A percentile compares a stretch with the other conserved stretches of the same genome.
Conservation (phyloP, 2,888 invertebrate species). For the Osmoderma eremita region DNA sequence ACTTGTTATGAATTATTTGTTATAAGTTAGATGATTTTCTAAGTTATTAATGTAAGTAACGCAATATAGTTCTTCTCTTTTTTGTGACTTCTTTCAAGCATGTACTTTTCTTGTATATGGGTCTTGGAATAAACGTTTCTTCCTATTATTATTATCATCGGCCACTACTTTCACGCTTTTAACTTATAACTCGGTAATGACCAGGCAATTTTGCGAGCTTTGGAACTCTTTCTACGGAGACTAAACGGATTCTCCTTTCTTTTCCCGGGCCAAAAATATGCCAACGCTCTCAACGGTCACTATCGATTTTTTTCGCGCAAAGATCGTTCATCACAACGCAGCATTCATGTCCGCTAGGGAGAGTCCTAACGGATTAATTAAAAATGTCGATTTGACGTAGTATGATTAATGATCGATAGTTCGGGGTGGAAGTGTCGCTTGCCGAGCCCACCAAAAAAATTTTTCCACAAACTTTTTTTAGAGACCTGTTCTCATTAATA, state of each 20-base stretch:
- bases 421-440: not conserved
- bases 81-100: too few relatives aligned
- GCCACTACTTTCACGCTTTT: too few relatives aligned
- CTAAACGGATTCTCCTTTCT: conserved; percentile 10
- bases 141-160: too few relatives aligned
- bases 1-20: too few relatives aligned
- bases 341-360: conserved; percentile 13
- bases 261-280: conserved; percentile 11
- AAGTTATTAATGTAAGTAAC: too few relatives aligned
- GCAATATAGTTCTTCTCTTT: too few relatives aligned
- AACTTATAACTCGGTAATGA: conserved; percentile 32
- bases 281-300: conserved; percentile 9
- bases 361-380: conserved; percentile 31
- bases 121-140: too few relatives aligned
- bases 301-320: conserved; percentile 12
- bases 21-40: too few relatives aligned
- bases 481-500: conserved; percentile 7
- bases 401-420: conserved; percentile 21
- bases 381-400: conserved; percentile 18
- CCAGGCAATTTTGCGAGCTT: conserved; percentile 25
- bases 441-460: too few relatives aligned
- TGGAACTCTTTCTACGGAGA: conserved; percentile 11
- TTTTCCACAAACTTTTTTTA: too few relatives aligned
- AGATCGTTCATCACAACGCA: conserved; percentile 26
- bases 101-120: too few relatives aligned